These are phyloP conservation scores for Melanotaenia duboulayi DNA, from an alignment of 2,113 vertebrate species.

Conservation along the genomic window DNA sequence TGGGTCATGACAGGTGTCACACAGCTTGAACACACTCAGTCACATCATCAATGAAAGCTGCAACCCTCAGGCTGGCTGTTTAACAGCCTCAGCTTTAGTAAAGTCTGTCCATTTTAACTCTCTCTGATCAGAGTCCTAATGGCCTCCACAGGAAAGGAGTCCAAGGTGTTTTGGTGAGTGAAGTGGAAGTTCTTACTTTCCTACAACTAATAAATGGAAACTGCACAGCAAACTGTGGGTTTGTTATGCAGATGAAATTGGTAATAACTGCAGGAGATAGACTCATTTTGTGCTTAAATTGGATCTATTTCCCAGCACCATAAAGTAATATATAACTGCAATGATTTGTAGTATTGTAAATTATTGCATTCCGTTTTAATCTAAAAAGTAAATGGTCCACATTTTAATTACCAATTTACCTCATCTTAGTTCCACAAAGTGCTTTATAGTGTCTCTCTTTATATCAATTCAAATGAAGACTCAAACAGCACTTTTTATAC, in stretches of 20 bases:
- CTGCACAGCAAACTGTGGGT: slow-evolving; percentile 2
- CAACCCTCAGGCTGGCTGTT: slow-evolving; percentile 40
- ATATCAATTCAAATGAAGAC: background rate
- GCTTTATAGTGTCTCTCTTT: background rate
- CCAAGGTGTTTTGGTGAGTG: slow-evolving; percentile 46
- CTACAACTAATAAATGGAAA: slow-evolving; percentile 52
- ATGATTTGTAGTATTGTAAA: background rate
- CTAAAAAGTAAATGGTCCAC: background rate
- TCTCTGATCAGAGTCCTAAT: slow-evolving; percentile 70
- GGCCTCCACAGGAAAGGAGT: slow-evolving; percentile 51
- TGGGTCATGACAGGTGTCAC: slow-evolving; percentile 53
- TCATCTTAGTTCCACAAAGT: background rate
- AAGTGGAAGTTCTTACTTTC: slow-evolving; percentile 62
- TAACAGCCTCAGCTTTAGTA: slow-evolving; percentile 46
- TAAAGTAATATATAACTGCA: background rate
- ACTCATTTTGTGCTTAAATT: slow-evolving; percentile 40
- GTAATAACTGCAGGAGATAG: slow-evolving; percentile 28
- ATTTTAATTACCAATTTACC: background rate
- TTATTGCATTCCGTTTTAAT: background rate
- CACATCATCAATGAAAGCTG: slow-evolving; percentile 51
- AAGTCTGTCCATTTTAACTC: slow-evolving; percentile 45
- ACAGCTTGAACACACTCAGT: slow-evolving; percentile 52
- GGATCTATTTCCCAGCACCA: slow-evolving; percentile 21
- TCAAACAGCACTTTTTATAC: background rate
- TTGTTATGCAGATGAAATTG: slow-evolving; percentile 30